Evolutionary conservation across 2,888 invertebrate genomes (phyloP).

Genomic region (Thecophora atra): DNA sequence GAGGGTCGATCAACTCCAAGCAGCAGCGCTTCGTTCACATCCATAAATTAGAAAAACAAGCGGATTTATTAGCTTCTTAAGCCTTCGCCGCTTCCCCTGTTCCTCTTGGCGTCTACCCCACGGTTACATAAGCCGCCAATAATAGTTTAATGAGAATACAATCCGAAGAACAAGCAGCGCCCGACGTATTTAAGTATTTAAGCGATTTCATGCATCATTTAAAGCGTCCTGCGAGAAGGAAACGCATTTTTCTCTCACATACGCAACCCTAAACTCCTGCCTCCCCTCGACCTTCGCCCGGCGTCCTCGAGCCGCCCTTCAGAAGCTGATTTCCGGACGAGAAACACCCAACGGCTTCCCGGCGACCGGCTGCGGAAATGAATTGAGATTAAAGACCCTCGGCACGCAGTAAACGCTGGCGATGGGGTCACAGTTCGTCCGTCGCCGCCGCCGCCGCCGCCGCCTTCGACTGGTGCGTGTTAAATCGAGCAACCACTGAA

Average conservation of each 20-base stretch:
- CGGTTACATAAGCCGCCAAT: constrained; percentile 42
- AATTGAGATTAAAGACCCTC: constrained; percentile 41
- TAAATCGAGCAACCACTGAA: constrained; percentile 39
- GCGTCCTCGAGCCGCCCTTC: background rate
- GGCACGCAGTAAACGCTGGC: background rate
- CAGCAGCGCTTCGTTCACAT: background rate
- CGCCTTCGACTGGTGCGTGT: constrained; percentile 31
- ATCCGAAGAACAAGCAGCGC: constrained; percentile 47
- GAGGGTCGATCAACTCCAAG: background rate
- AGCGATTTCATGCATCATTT: constrained; percentile 67
- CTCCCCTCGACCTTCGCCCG: background rate
- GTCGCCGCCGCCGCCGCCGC: background rate
- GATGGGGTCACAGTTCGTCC: background rate
- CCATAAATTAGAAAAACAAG: constrained; percentile 28
- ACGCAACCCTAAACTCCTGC: background rate
- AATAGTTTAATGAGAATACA: constrained; percentile 52
- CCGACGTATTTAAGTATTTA: constrained; percentile 56
- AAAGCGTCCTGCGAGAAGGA: constrained; percentile 47
- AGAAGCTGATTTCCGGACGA: constrained; percentile 19
- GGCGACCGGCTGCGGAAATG: constrained; percentile 37
- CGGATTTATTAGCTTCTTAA: constrained; percentile 47
- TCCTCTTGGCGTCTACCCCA: background rate
- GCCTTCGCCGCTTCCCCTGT: constrained; percentile 39
- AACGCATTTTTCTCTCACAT: background rate
- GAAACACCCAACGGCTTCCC: background rate